Base-by-base conservation (phyloP, 2,113 vertebrate genomes). In the Scalopus aquaticus region DNA sequence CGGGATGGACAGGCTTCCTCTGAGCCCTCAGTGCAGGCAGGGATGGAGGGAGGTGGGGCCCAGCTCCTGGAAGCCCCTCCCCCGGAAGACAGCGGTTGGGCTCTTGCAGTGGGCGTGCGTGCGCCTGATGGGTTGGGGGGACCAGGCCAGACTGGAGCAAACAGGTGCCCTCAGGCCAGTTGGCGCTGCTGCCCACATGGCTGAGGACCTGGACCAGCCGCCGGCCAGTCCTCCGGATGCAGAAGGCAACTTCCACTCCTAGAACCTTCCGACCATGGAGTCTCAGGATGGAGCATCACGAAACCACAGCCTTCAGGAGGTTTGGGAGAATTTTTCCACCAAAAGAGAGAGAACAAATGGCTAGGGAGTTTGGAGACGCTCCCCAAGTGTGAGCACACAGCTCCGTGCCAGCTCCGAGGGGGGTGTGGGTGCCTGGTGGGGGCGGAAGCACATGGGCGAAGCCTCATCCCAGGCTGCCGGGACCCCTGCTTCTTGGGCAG, bases 281-380 rank as follows among this genome's bases (percentile, higher is more conserved):
- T 64, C 64, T 58, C 19, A 30, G 82, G 24, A 72, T 22, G 77
- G 73, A 73, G 73, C 5, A 4, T 78, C 20, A 2, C 54, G 49
- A 62, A 84, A 89, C 30, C 80, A 32, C 6, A 62, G 70, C 76
- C 32, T 76, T 76, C 49, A 51, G 93, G 78, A 70, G 42, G 30
- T 56, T 85, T 39, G 78, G 51, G 64, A 89, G 74, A 58, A 62
- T 85, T 46, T 49, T 58, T 4, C 22, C 9, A 67, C 39, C 5
- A 39, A 19, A 54, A 49, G 69, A 95, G 42, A 94, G 74, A 90
- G 35, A 93, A 95, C 93, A 89, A 96, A 94, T 70, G 94, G 89
- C 74, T 87, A 73, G 91, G 56, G 95, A 93, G 95, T 88, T 78
- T 82, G 93, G 60, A 94, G 51, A 88, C 24, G 58, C 26, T 74